These are phyloP conservation scores for Zoanthus gigantus DNA, from an alignment of 92 coral and sea anemone species.

Conservation along the genomic window DNA sequence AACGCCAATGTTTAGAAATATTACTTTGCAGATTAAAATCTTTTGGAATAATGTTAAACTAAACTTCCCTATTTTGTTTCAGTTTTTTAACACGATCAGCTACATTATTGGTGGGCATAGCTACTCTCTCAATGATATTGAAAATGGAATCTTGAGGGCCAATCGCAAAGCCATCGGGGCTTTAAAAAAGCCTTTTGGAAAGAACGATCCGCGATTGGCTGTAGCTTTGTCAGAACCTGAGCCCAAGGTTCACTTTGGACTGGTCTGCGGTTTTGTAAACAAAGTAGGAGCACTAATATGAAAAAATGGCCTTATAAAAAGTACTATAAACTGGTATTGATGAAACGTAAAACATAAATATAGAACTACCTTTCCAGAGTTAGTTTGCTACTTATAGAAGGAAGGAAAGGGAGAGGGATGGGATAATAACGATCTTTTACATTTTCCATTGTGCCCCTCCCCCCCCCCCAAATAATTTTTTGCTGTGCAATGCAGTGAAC, in stretches of 20 bases:
- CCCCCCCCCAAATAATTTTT: too few relatives aligned
- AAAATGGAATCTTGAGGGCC: conserved; percentile 96
- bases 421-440: too few relatives aligned
- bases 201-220: conserved; percentile 88
- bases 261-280: conserved; percentile 79
- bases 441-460: too few relatives aligned
- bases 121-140: conserved; percentile 90
- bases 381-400: too few relatives aligned
- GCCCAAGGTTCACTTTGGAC: conserved; percentile 94
- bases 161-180: conserved; percentile 94
- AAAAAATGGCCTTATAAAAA: too few relatives aligned
- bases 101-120: conserved; percentile 91
- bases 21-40: too few relatives aligned
- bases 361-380: too few relatives aligned
- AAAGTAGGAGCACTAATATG: too few relatives aligned
- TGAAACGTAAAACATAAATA: too few relatives aligned
- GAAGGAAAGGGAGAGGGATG: too few relatives aligned
- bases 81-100: conserved; percentile 95
- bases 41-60: background rate
- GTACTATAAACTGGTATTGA: too few relatives aligned
- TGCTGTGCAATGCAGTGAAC: too few relatives aligned
- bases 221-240: conserved; percentile 85
- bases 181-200: conserved; percentile 81
- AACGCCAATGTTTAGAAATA: background rate
- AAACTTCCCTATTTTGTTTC: conserved; percentile 22